These are phyloP conservation scores for Thermophis baileyi DNA, from an alignment of 2,113 vertebrate genomes.

Conservation along the genomic window DNA sequence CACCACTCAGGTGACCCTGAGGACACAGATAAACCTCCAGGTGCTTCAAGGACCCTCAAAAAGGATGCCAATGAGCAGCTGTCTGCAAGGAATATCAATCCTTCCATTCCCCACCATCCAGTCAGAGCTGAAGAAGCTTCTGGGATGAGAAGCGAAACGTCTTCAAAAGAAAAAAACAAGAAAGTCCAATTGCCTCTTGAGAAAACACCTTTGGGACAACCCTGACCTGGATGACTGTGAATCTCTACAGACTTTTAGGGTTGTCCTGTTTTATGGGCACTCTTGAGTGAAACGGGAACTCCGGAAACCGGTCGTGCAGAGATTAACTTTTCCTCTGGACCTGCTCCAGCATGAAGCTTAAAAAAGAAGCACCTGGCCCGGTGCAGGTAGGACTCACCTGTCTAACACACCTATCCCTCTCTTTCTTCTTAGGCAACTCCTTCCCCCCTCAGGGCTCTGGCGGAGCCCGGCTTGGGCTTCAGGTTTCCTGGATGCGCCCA, in stretches of 20 bases:
- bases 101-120: no score
- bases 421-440: slow-evolving; percentile 13
- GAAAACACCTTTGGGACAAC: no score
- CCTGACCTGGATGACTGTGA: not conserved
- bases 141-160: no score
- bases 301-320: slow-evolving; percentile 12
- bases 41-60: no score
- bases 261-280: not conserved
- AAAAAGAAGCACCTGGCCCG: slow-evolving; percentile 53
- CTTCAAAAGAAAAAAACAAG: no score
- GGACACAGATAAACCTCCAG: no score
- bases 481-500: slow-evolving; percentile 48
- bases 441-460: slow-evolving; percentile 30
- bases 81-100: no score
- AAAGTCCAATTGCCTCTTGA: no score
- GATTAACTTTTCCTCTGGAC: slow-evolving; percentile 48
- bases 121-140: no score
- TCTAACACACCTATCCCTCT: slow-evolving; percentile 38
- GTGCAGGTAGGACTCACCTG: slow-evolving; percentile 56
- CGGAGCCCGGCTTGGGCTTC: slow-evolving; percentile 38
- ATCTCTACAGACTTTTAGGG: no score
- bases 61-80: no score
- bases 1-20: no score
- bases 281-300: not conserved
- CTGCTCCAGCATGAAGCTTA: slow-evolving; percentile 49